These are phyloP conservation scores for Neodiprion fabricii DNA, from an alignment of 1,140 invertebrate genomes.

Conservation along the genomic window DNA sequence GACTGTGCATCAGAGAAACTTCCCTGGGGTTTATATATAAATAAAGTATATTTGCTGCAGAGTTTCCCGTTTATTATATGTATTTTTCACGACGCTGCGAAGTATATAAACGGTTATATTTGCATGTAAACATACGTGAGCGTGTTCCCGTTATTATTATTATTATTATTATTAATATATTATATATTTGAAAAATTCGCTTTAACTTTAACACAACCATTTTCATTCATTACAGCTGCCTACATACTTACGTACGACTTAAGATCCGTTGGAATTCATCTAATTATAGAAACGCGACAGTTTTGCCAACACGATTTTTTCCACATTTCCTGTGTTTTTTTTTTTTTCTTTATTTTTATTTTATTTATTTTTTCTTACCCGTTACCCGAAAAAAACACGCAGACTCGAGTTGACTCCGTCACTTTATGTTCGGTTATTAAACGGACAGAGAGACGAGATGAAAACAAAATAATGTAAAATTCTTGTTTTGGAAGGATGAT, in stretches of 20 bases:
- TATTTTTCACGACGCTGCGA: no score
- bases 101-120: no score
- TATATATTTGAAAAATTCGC: neutral
- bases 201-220: neutral
- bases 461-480: no score
- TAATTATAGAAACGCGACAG: neutral
- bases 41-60: no score
- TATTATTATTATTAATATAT: neutral
- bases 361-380: neutral
- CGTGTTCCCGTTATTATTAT: no score
- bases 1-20: no score
- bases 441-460: no score
- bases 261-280: neutral
- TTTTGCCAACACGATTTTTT: neutral
- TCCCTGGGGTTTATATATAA: no score
- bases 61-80: no score
- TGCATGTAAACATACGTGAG: no score
- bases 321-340: neutral
- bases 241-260: neutral
- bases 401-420: neutral
- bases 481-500: no score
- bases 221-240: neutral
- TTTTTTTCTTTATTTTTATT: neutral
- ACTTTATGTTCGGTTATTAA: no score
- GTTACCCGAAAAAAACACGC: neutral